Base-by-base conservation (phyloP, 2,113 vertebrate species). In the Myotis brandtii region DNA sequence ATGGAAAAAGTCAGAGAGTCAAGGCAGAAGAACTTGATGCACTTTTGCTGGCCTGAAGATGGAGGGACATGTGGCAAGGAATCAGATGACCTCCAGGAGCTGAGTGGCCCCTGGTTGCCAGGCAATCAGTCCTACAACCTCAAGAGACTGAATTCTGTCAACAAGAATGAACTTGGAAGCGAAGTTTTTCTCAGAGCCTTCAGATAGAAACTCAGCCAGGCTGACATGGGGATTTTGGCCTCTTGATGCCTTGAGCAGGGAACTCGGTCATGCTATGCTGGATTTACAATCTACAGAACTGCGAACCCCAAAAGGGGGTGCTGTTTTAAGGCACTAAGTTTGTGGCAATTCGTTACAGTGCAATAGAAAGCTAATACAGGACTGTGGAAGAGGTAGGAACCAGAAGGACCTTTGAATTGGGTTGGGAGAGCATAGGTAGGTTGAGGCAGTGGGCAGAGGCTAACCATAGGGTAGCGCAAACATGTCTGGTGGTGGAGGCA, bases 271-370 rank as follows among this genome's bases (percentile, higher is more conserved):
- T 23, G n/a, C 62, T 9, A 18, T 11, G 8, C 62, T 59, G 13
- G 30, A 56, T 37, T 56, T 89, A n/a, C 27, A 23, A 46, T 59
- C 56, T 46, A 34, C 0, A 66, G 32, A 79, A 64, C 20, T 16
- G 3, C 16, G 46, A 32, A 4, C 69, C 48, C 27, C 62, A 64
- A 32, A 21, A n/a, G 17, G 18, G 0, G 0, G 4, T 48, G 14
- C 1, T 66, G 25, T 76, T 27, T 50, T 70, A 81, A 91, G 72
- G 32, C 18, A 40, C 13, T 13, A 8, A 87, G 9, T 70, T 23
- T 91, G 37, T 80, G 12, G 27, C 43, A 34, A 54, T 66, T 54
- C 76, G 23, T 37, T 40, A 59, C 6, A 54, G 1, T 76, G 46
- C 1, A 14, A 5, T 56, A 70, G 56, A 75, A 62, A 70, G 79